Conservation (phyloP, 2,888 invertebrate genomes). For the Drosophila stalkeri region DNA sequence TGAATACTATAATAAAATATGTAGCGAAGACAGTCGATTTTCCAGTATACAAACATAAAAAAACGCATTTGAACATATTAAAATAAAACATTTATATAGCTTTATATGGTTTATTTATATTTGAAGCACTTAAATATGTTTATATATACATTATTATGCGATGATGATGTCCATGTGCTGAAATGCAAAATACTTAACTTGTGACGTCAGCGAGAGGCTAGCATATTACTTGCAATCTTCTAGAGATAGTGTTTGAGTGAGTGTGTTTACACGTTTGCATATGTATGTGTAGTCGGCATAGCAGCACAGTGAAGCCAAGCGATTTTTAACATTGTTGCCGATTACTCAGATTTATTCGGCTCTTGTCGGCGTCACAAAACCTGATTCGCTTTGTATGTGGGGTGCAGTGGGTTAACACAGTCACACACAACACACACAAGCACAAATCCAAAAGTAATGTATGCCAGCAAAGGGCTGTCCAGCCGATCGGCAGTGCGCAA, state of each 20-base stretch:
- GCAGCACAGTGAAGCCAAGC: constrained; percentile 15
- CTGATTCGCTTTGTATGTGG: constrained; percentile 30
- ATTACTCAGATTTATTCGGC: constrained; percentile 30
- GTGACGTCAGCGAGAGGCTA: constrained; percentile 5
- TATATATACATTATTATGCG: not conserved
- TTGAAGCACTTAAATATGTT: not conserved
- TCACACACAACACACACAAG: constrained; percentile 12
- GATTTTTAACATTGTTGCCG: constrained; percentile 7
- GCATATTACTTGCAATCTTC: constrained; percentile 7
- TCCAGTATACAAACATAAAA: not conserved
- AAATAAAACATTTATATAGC: not conserved
- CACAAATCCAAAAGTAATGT: not conserved
- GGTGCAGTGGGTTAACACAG: constrained; percentile 8
- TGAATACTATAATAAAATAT: not conserved
- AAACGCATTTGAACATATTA: not conserved
- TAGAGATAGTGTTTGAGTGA: not conserved
- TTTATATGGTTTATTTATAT: not conserved
- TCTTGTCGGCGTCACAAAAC: constrained; percentile 37
- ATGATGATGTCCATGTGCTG: not conserved
- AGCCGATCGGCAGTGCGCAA: constrained; percentile 38
- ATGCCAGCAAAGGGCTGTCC: constrained; percentile 47
- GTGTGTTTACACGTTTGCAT: not conserved
- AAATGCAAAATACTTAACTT: constrained; percentile 1
- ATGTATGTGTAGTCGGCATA: not conserved
- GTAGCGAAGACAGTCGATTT: not conserved